These are phyloP conservation scores for Phorcus lineatus DNA, from an alignment of 2,888 invertebrate species.

Conservation along the genomic window DNA sequence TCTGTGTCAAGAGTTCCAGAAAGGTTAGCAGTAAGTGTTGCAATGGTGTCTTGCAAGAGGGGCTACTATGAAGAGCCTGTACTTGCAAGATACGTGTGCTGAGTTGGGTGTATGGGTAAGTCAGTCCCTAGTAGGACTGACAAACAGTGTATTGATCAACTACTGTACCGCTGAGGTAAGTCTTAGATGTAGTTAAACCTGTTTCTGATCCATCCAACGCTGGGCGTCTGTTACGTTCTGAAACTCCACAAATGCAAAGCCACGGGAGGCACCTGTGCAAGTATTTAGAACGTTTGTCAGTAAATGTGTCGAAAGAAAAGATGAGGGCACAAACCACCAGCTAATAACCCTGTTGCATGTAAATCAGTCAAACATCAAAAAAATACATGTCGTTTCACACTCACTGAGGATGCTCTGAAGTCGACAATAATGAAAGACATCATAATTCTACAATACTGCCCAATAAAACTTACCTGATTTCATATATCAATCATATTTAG, in stretches of 20 bases:
- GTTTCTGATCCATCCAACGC: slow-evolving; percentile 93
- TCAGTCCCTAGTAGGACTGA: background rate
- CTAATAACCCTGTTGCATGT: background rate
- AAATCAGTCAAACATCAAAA: background rate
- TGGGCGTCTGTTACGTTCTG: slow-evolving; percentile 89
- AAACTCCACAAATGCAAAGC: slow-evolving; percentile 96
- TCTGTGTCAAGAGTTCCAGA: too few relatives aligned
- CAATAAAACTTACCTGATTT: too few relatives aligned
- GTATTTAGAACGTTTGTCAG: slow-evolving; percentile 29
- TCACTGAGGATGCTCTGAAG: slow-evolving; percentile 13
- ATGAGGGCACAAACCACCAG: slow-evolving; percentile 12
- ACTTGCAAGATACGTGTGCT: background rate
- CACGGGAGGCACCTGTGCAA: slow-evolving; percentile 86
- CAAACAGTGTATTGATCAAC: background rate
- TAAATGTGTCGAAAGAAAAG: slow-evolving; percentile 13
- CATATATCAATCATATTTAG: too few relatives aligned
- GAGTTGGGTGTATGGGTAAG: background rate
- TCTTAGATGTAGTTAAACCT: slow-evolving; percentile 79
- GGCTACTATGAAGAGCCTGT: background rate
- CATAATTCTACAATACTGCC: too few relatives aligned
- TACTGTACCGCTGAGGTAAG: slow-evolving; percentile 36
- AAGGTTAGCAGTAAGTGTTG: background rate
- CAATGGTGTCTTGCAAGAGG: background rate
- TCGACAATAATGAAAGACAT: too few relatives aligned
- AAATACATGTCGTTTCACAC: background rate